Percentiles rank a stretch among this genome's conserved stretches.
Conservation (phyloP, 1,140 invertebrate species). For the Drosophila equinoxialis region DNA sequence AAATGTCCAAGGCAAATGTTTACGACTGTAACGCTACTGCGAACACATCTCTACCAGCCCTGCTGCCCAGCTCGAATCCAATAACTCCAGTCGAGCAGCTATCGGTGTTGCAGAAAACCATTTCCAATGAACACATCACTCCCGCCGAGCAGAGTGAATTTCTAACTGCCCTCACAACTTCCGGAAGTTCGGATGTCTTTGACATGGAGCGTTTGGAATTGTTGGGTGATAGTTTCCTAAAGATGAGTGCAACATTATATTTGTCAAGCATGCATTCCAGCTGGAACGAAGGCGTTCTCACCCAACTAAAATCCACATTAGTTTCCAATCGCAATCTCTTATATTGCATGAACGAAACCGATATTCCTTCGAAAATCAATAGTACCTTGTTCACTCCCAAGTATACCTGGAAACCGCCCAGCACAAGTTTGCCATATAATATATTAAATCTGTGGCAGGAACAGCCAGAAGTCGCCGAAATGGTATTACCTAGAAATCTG, state of each 20-base stretch:
- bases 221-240: slow-evolving; percentile 95
- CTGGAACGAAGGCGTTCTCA: slow-evolving; percentile 90
- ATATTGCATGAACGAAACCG: slow-evolving; percentile 85
- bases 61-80: slow-evolving; percentile 16
- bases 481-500: slow-evolving; percentile 63
- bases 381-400: slow-evolving; percentile 76
- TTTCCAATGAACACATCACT: slow-evolving; percentile 37
- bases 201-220: slow-evolving; percentile 93
- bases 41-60: slow-evolving; percentile 19
- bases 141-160: slow-evolving; percentile 82
- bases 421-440: slow-evolving; percentile 75
- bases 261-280: slow-evolving; percentile 88
- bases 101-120: slow-evolving; percentile 41
- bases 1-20: slow-evolving; percentile 50
- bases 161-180: slow-evolving; percentile 88
- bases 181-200: slow-evolving; percentile 89
- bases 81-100: neutral
- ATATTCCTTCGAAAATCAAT: slow-evolving; percentile 60
- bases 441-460: slow-evolving; percentile 46
- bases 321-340: slow-evolving; percentile 93
- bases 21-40: slow-evolving; percentile 18
- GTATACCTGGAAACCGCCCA: slow-evolving; percentile 86
- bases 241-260: slow-evolving; percentile 90
- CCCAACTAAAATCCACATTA: slow-evolving; percentile 89
- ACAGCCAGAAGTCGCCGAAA: slow-evolving; percentile 16